These are phyloP conservation scores for Phalacrocorax carbo DNA, from an alignment of 2,113 vertebrate genomes.

Conservation along the genomic window DNA sequence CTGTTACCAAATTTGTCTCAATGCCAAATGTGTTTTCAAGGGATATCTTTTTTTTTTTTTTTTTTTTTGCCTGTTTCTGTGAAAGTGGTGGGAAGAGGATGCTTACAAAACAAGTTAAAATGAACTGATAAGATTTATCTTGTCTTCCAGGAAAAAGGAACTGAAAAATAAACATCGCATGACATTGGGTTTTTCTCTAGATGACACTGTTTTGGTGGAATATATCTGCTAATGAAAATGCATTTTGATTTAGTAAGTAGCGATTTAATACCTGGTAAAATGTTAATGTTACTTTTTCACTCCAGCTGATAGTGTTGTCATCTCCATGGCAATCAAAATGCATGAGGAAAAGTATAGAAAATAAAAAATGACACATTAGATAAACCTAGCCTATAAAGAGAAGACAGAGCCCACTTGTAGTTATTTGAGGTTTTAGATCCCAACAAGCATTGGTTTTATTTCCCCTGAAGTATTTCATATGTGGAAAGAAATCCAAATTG, in stretches of 20 bases:
- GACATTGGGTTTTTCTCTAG: neutral
- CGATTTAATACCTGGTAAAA: neutral
- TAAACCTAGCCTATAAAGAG: neutral
- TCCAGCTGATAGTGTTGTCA: neutral
- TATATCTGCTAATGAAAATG: neutral
- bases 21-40: neutral
- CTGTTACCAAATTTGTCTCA: neutral
- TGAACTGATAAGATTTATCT: neutral
- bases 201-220: neutral
- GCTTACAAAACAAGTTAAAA: neutral
- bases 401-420: neutral
- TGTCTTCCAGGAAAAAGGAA: neutral
- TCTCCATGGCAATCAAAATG: neutral
- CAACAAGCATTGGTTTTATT: neutral
- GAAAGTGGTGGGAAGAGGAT: neutral
- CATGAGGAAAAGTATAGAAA: neutral
- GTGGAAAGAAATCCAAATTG: neutral
- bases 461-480: neutral
- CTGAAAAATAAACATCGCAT: neutral
- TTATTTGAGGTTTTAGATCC: neutral
- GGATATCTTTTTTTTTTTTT: neutral
- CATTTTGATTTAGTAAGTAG: conserved; percentile 19
- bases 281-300: neutral
- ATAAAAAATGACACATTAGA: neutral
- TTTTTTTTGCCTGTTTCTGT: neutral